Percentiles rank a stretch among this genome's conserved stretches.
phyloP scores from a whole-genome alignment of 1,140 invertebrate genomes.

The Prorops nasuta region DNA sequence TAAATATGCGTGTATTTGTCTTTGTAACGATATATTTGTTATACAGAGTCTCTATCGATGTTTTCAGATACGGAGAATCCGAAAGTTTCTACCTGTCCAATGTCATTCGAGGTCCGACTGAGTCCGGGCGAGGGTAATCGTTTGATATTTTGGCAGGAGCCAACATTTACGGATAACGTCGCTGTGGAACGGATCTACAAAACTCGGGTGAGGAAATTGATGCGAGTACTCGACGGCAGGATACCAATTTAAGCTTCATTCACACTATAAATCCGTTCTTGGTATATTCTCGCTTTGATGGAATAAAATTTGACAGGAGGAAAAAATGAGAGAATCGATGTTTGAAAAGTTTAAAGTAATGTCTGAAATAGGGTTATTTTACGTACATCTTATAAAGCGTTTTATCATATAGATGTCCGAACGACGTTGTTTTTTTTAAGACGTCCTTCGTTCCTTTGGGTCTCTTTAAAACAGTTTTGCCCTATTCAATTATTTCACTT shows the following conservation, averaged over 20 bases:
- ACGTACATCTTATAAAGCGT: no score
- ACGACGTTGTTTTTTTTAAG: no score
- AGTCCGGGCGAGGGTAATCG: constrained; percentile 57
- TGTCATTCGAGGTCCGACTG: constrained; percentile 63
- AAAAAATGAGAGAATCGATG: no score
- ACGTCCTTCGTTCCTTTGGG: no score
- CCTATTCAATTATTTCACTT: no score
- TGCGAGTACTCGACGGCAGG: background rate
- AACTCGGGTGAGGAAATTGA: constrained; percentile 58
- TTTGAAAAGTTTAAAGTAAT: no score
- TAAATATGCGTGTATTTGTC: no score
- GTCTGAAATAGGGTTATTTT: no score
- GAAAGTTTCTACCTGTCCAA: constrained; percentile 62
- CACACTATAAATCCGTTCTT: background rate
- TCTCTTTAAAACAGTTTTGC: no score
- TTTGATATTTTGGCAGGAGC: constrained; percentile 68
- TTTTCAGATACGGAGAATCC: constrained; percentile 62
- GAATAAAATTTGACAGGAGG: no score
- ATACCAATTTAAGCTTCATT: constrained; percentile 2
- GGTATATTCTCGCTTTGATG: constrained; percentile 3
- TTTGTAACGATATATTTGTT: no score
- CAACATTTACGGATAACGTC: constrained; percentile 66
- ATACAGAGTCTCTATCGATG: constrained; percentile 12
- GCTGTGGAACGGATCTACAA: constrained; percentile 61
- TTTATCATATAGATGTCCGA: no score